phyloP scores from a whole-genome alignment of 2,888 invertebrate species.

The Trichogramma evanescens region DNA sequence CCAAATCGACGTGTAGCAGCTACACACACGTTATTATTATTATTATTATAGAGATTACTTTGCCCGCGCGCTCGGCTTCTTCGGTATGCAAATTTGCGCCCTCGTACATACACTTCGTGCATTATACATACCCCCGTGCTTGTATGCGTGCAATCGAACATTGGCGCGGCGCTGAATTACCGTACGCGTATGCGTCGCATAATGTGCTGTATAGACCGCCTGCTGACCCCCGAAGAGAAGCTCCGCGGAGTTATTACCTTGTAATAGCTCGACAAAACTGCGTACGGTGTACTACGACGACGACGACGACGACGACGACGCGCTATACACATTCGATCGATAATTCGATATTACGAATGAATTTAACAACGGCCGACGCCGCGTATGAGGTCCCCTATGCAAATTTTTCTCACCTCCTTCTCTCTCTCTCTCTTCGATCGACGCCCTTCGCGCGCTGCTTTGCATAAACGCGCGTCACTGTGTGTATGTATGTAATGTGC shows the following conservation, averaged over 20 bases:
- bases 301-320: conserved; percentile 22
- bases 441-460: neutral
- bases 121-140: too few relatives aligned
- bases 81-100: too few relatives aligned
- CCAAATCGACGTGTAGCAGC: too few relatives aligned
- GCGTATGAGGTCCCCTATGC: conserved; percentile 40
- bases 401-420: conserved; percentile 31
- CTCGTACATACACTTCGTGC: too few relatives aligned
- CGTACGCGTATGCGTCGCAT: too few relatives aligned
- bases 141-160: too few relatives aligned
- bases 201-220: conserved; percentile 25
- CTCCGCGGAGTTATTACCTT: too few relatives aligned
- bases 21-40: too few relatives aligned
- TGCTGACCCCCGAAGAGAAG: conserved; percentile 17
- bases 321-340: conserved; percentile 35
- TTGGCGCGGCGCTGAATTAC: too few relatives aligned
- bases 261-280: neutral
- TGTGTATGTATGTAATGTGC: too few relatives aligned
- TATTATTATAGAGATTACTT: too few relatives aligned
- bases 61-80: too few relatives aligned
- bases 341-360: conserved; percentile 41
- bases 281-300: conserved; percentile 27
- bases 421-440: neutral
- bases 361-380: neutral
- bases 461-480: neutral